These are phyloP conservation scores for Arizona elegans DNA, from an alignment of 2,113 vertebrate species.

Conservation along the genomic window DNA sequence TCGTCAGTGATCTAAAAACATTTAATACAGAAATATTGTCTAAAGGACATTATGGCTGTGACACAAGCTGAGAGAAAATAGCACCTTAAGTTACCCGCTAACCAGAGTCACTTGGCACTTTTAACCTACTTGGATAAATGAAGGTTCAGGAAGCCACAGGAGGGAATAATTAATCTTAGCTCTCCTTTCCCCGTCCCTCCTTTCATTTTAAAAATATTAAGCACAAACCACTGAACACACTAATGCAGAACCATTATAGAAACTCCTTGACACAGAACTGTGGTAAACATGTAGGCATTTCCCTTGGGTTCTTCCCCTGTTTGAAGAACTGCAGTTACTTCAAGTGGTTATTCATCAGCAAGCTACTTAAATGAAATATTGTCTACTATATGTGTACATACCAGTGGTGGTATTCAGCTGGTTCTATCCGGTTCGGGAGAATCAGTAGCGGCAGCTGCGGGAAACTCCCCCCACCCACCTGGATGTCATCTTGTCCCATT, in stretches of 20 bases:
- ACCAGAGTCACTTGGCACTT: not conserved
- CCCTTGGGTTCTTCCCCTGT: accelerated
- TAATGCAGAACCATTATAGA: not conserved
- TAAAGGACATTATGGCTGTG: conserved; percentile 6
- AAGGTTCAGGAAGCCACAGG: conserved; percentile 13
- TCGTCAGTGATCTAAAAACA: conserved; percentile 21
- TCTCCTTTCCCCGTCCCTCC: conserved; percentile 27
- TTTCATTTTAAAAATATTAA: conserved; percentile 36
- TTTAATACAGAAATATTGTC: conserved; percentile 9
- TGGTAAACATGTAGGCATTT: not conserved
- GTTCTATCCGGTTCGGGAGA: too few species aligned
- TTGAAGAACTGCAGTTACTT: not conserved
- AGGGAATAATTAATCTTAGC: conserved; percentile 13
- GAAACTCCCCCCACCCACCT: too few species aligned
- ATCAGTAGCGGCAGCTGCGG: too few species aligned
- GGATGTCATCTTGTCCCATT: too few species aligned
- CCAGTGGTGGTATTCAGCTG: not conserved
- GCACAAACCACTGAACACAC: conserved; percentile 13
- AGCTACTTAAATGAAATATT: not conserved
- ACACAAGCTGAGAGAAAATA: conserved; percentile 34
- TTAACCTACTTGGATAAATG: conserved; percentile 15
- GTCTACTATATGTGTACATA: not conserved
- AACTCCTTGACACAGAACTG: conserved; percentile 1
- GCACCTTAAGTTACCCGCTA: conserved; percentile 8
- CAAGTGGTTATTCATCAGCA: not conserved